A percentile compares a stretch with the other conserved stretches of the same genome.
Evolutionary conservation across 2,888 invertebrate genomes (phyloP).

Genomic region (Augiades crinisus): DNA sequence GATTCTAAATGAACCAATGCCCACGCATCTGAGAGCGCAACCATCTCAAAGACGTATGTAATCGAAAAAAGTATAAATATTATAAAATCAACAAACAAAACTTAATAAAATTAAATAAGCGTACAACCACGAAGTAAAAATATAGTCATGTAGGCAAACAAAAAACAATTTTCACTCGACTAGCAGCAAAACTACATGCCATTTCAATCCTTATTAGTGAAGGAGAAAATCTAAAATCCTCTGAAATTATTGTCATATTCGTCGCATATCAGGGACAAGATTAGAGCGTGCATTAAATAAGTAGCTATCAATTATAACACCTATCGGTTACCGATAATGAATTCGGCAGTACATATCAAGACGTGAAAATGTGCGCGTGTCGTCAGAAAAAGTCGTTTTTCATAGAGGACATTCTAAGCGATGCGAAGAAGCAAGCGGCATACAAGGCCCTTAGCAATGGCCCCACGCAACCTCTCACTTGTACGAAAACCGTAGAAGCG

Average conservation of each 20-base stretch:
- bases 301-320: slow-evolving; percentile 74
- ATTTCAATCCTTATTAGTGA: background rate
- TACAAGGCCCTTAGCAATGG: slow-evolving; percentile 54
- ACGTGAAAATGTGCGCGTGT: slow-evolving; percentile 70
- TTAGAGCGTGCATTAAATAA: slow-evolving; percentile 73
- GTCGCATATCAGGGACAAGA: slow-evolving; percentile 39
- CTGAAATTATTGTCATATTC: background rate
- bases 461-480: slow-evolving; percentile 49
- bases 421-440: slow-evolving; percentile 45
- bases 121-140: slow-evolving; percentile 17
- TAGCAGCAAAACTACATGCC: background rate
- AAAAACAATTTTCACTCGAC: slow-evolving; percentile 6
- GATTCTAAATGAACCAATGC: too few species aligned
- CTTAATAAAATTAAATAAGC: slow-evolving; percentile 1
- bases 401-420: slow-evolving; percentile 67
- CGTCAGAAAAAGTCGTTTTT: slow-evolving; percentile 67
- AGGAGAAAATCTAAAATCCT: background rate
- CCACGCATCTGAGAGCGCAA: too few species aligned
- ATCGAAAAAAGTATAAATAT: slow-evolving; percentile 29
- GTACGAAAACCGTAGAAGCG: slow-evolving; percentile 35
- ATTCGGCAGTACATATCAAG: slow-evolving; percentile 62
- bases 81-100: too few species aligned
- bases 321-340: slow-evolving; percentile 65
- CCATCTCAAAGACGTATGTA: too few species aligned
- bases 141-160: slow-evolving; percentile 1